Evolutionary conservation across 2,113 vertebrate species (phyloP).

Genomic region (Actinemys pallida): DNA sequence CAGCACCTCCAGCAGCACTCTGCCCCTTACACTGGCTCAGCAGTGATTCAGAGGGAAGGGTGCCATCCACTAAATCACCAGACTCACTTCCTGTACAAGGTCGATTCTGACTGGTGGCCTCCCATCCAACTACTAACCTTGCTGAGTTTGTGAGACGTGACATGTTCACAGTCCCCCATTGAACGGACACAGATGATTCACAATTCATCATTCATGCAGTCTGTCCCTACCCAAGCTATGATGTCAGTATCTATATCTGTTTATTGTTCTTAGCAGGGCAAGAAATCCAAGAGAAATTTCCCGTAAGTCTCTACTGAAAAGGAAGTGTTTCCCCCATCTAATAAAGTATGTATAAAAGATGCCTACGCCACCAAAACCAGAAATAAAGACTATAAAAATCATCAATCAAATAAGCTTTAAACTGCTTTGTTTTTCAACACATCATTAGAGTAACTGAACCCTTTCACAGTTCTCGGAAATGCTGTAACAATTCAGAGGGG

Average conservation of each 20-base stretch:
- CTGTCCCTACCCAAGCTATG: not conserved
- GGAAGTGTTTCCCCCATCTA: slow-evolving; percentile 11
- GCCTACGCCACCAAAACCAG: not conserved
- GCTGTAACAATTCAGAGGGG: slow-evolving; percentile 5
- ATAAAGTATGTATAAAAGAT: not conserved
- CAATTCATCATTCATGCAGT: not conserved
- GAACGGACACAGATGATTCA: slow-evolving; percentile 6
- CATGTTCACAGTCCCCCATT: not conserved
- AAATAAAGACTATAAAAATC: slow-evolving; percentile 58
- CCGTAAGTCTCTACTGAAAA: slow-evolving; percentile 27
- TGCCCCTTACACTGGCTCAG: not conserved
- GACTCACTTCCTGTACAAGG: not conserved
- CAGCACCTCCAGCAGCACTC: not conserved
- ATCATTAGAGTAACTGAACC: slow-evolving; percentile 42
- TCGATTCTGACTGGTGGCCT: not conserved
- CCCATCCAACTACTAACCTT: not conserved
- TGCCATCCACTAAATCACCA: not conserved
- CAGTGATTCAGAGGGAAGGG: not conserved
- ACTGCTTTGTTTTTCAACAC: slow-evolving; percentile 15
- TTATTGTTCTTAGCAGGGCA: slow-evolving; percentile 23
- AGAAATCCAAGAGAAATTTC: slow-evolving; percentile 25
- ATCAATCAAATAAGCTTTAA: slow-evolving; percentile 30
- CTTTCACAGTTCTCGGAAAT: slow-evolving; percentile 25
- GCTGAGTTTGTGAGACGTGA: not conserved
- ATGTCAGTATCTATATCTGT: not conserved